Percentiles rank a stretch among this genome's conserved stretches.
These are phyloP conservation scores for Petromus typicus DNA, from an alignment of 2,113 vertebrate species.

Conservation along the genomic window DNA sequence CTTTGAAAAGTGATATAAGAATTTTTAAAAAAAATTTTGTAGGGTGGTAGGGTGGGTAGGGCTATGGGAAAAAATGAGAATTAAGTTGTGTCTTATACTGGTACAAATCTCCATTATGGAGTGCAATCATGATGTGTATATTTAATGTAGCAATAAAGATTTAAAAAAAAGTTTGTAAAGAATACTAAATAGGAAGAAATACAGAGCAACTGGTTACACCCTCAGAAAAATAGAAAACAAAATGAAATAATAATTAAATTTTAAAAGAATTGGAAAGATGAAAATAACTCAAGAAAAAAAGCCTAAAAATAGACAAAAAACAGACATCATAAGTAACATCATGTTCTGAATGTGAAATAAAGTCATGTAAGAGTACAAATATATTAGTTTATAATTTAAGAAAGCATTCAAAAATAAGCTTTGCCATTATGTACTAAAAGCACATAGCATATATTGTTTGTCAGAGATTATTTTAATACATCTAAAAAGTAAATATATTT, in stretches of 20 bases:
- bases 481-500: background rate
- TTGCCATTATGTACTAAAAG: background rate
- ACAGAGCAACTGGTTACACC: background rate
- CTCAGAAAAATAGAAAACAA: constrained; percentile 15
- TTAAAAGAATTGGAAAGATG: background rate
- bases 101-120: too few relatives aligned
- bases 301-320: background rate
- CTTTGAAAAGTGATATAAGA: background rate
- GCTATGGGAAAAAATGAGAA: too few relatives aligned
- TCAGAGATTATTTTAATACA: background rate
- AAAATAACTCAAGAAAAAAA: constrained; percentile 38
- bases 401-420: background rate
- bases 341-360: constrained; percentile 36
- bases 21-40: background rate
- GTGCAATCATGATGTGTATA: too few relatives aligned
- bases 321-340: background rate
- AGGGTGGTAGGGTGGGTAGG: too few relatives aligned
- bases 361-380: background rate
- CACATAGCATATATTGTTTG: background rate
- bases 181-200: background rate
- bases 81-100: too few relatives aligned
- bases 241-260: constrained; percentile 8
- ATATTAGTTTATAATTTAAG: background rate
- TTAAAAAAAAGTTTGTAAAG: too few relatives aligned
- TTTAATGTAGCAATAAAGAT: too few relatives aligned